phyloP scores from a whole-genome alignment of 2,888 invertebrate species.

The Caprella mutica region DNA sequence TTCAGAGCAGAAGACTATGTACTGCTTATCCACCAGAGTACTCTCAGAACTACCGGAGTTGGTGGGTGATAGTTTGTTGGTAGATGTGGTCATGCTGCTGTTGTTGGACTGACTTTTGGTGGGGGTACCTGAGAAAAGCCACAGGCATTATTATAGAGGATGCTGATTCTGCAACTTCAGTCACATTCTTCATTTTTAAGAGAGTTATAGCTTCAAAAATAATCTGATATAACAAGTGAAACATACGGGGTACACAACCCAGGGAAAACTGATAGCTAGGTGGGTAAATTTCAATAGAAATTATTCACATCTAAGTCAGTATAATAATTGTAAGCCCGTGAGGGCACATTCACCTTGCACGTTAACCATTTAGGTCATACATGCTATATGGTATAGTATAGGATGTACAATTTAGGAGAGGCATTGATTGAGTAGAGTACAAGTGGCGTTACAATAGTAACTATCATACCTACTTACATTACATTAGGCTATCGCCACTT shows the following conservation, averaged over 20 bases:
- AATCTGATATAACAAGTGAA: background rate
- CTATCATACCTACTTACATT: too few species aligned
- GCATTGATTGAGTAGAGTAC: too few species aligned
- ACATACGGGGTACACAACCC: background rate
- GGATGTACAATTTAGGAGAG: too few species aligned
- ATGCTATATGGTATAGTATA: too few species aligned
- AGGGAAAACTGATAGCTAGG: too few species aligned
- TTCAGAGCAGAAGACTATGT: constrained; percentile 72
- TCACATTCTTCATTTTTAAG: background rate
- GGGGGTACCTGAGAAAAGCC: constrained; percentile 38
- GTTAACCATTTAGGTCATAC: too few species aligned
- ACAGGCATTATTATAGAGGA: background rate
- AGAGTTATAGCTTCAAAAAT: background rate
- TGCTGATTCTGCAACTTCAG: background rate
- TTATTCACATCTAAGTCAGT: too few species aligned
- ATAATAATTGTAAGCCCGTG: too few species aligned
- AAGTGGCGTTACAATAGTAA: too few species aligned
- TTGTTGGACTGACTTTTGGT: constrained; percentile 34
- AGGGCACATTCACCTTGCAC: too few species aligned
- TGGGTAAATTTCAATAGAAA: too few species aligned
- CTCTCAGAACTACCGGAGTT: constrained; percentile 12
- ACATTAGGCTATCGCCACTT: too few species aligned
- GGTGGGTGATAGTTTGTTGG: constrained; percentile 29
- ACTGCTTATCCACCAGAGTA: constrained; percentile 24
- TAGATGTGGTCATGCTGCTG: constrained; percentile 3